Evolutionary conservation across 2,797 vertebrate genomes (phyloP).

Genomic region (Halcyon smyrnensis): DNA sequence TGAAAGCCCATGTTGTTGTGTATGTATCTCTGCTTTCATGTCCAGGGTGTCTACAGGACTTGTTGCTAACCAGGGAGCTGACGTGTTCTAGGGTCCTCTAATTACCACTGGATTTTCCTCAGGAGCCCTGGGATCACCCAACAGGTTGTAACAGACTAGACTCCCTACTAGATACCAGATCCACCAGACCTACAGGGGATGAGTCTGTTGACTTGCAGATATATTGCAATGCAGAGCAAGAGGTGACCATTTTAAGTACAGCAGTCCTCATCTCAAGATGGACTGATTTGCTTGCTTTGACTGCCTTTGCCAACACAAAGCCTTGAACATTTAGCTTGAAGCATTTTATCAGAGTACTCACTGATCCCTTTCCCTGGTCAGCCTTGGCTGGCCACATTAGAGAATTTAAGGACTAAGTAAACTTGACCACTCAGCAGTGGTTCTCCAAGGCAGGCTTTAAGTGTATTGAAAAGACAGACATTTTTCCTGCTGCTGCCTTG

Average conservation of each 20-base stretch:
- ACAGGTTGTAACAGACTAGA: neutral
- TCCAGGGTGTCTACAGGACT: neutral
- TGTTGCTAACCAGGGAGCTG: neutral
- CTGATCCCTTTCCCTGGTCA: neutral
- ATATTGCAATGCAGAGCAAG: neutral
- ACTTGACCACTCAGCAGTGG: neutral
- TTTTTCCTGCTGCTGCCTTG: conserved; percentile 26
- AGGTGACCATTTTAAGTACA: neutral
- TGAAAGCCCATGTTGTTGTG: neutral
- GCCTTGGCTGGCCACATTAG: neutral
- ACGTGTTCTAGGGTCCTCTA: neutral
- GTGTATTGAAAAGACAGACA: neutral
- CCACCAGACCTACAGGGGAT: neutral
- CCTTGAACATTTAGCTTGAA: neutral
- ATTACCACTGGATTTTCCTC: neutral
- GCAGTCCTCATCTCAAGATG: neutral
- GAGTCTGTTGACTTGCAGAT: neutral
- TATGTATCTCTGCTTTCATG: neutral
- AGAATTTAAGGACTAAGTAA: neutral
- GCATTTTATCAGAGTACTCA: neutral
- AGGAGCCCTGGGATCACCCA: neutral
- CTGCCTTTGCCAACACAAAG: neutral
- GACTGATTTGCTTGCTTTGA: neutral
- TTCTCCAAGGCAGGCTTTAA: neutral
- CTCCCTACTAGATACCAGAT: neutral